Percentiles rank a stretch among this genome's conserved stretches.
Evolutionary conservation across 1,140 invertebrate species (phyloP).

Genomic region (Anoplophora glabripennis): DNA sequence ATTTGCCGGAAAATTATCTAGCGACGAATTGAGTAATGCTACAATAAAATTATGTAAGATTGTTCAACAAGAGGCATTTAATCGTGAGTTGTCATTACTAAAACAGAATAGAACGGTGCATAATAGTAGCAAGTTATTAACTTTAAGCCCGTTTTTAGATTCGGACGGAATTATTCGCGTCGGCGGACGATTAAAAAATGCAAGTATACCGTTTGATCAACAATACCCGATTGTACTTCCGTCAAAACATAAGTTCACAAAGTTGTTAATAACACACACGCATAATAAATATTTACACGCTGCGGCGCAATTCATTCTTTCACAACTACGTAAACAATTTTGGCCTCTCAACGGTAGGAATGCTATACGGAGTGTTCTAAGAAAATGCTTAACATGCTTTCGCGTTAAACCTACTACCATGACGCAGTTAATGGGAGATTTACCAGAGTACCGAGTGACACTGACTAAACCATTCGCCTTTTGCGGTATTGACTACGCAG

Average conservation of each 20-base stretch:
- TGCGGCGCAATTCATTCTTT: constrained; percentile 4
- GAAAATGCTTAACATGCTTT: constrained; percentile 40
- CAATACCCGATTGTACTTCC: constrained; percentile 4
- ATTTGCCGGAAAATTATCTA: neutral
- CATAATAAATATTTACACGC: constrained; percentile 2
- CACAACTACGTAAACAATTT: constrained; percentile 3
- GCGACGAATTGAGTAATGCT: neutral
- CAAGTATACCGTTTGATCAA: neutral
- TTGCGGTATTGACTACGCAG: constrained; percentile 40
- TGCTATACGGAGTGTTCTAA: constrained; percentile 25
- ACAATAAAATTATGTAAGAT: neutral
- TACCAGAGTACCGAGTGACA: constrained; percentile 38
- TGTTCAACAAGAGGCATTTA: neutral
- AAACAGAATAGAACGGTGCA: neutral
- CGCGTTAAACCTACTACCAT: constrained; percentile 13
- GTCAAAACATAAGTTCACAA: constrained; percentile 2
- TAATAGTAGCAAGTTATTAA: neutral
- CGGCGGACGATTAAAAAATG: too few species aligned
- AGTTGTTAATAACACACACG: constrained; percentile 4
- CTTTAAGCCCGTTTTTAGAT: neutral
- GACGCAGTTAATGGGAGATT: constrained; percentile 39
- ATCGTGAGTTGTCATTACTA: neutral
- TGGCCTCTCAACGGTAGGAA: constrained; percentile 26
- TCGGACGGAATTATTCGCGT: too few species aligned
- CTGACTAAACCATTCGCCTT: constrained; percentile 38